These are phyloP conservation scores for Hypotaenidia okinawae DNA, from an alignment of 2,797 vertebrate species.

Conservation along the genomic window DNA sequence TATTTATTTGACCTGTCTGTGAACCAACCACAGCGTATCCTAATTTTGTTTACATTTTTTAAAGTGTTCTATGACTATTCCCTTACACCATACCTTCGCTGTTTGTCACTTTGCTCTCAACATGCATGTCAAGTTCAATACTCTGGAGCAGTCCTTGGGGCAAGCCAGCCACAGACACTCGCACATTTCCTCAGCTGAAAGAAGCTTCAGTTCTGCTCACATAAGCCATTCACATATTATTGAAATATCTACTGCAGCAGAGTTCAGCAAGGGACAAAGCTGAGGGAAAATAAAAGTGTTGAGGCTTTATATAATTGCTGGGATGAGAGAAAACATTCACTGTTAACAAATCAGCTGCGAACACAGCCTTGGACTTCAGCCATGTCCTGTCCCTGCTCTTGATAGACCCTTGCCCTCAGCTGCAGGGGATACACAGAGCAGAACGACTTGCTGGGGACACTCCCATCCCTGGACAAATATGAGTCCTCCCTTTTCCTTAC, in stretches of 20 bases:
- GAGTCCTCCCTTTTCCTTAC: not conserved
- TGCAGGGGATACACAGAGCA: fast-evolving
- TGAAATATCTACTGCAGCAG: not conserved
- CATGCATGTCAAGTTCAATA: not conserved
- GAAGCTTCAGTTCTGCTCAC: not conserved
- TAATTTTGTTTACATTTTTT: not conserved
- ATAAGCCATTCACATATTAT: not conserved
- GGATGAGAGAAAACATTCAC: not conserved
- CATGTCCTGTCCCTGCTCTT: not conserved
- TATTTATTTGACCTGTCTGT: not conserved
- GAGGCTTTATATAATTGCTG: not conserved
- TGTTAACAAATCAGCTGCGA: not conserved
- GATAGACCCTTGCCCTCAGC: not conserved
- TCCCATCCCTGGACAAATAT: not conserved
- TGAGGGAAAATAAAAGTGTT: not conserved
- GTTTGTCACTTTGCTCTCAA: not conserved
- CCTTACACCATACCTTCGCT: not conserved
- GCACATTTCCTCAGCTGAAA: not conserved
- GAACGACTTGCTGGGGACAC: not conserved
- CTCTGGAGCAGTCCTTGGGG: not conserved
- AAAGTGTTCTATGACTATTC: not conserved
- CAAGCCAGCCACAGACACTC: not conserved
- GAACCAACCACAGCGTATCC: not conserved
- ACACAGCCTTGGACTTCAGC: not conserved
- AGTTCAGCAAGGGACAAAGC: not conserved